Evolutionary conservation across 2,113 vertebrate species (phyloP), one percentile per base, ranked within the genome.

Genomic region (Psammodynastes pulverulentus): DNA sequence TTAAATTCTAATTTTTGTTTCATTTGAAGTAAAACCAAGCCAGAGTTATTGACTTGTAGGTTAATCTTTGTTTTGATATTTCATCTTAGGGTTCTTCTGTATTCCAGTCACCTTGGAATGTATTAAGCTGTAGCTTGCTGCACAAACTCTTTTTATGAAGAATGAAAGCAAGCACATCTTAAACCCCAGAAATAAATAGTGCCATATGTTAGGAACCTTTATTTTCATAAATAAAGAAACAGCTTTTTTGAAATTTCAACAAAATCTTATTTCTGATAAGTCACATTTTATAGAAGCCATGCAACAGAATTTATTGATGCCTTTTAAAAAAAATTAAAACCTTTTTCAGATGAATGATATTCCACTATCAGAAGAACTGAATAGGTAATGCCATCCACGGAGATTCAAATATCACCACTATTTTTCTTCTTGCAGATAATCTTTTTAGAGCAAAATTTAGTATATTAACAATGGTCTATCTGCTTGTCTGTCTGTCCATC

Each of bases 341-440:
- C 26, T 67, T 79, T 85, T 93, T 24, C 53, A 91, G 67, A 24
- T 91, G 24, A 19, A 45, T 19, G 19, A 19, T 17, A 51, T 17
- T 54, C 90, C 9, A 6, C 17, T 10, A n/a, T 23, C 23, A 93
- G 19, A 34, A 85, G 51, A 84, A 39, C 45, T 85, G 8, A 54
- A 17, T n/a, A 85, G 67, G 45, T 52, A 85, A 86, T 46, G 86
- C 39, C 52, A 24, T 93, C 2, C 2, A 5, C 7, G 4, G 7
- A 58, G n/a, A 43, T 17, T 52, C 19, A 85, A 34, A 87, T 88
- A 46, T n/a, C 84, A 84, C 10, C 15, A 39, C 17, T 19, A 39
- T 93, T 87, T 87, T 84, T 43, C 23, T 7, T 89, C 29, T 91
- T 91, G 85, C 62, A 56, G 51, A 58, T 88, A 43, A 88, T 93